These are phyloP conservation scores for Taenaris catops DNA, from an alignment of 2,888 invertebrate genomes.

Conservation along the genomic window DNA sequence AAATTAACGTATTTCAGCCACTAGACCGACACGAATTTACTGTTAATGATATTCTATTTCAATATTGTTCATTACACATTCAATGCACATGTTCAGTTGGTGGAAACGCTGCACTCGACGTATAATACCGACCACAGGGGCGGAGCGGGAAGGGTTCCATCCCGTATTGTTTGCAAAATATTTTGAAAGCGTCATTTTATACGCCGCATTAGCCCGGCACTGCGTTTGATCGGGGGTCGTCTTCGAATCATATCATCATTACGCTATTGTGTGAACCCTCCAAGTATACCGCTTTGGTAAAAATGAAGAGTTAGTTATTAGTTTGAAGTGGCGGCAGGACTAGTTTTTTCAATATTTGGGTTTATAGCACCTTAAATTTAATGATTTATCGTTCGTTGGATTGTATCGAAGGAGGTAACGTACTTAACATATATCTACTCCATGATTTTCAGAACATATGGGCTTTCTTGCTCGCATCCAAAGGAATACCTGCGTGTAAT, in stretches of 20 bases:
- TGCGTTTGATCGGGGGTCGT: conserved; percentile 72
- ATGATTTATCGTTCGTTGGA: too few relatives aligned
- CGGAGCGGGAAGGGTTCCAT: conserved; percentile 48
- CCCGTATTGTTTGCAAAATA: conserved; percentile 74
- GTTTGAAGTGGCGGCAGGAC: background rate
- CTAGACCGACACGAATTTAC: too few relatives aligned
- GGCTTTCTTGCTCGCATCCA: too few relatives aligned
- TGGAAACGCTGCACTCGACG: conserved; percentile 53
- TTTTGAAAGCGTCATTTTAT: conserved; percentile 77
- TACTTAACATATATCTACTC: too few relatives aligned
- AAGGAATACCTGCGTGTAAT: too few relatives aligned
- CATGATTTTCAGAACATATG: too few relatives aligned
- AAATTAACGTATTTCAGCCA: too few relatives aligned
- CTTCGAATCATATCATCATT: conserved; percentile 73
- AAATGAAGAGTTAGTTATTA: background rate
- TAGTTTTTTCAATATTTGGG: too few relatives aligned
- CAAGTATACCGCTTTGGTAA: conserved; percentile 3
- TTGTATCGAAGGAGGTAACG: too few relatives aligned
- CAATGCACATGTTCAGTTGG: conserved; percentile 32
- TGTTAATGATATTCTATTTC: conserved; percentile 6
- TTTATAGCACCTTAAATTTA: too few relatives aligned
- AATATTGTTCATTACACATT: conserved; percentile 19
- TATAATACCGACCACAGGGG: conserved; percentile 48
- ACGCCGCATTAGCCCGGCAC: conserved; percentile 68
- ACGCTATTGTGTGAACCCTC: conserved; percentile 49